Evolutionary conservation across 2,888 invertebrate genomes (phyloP), one percentile per base, ranked within the genome.

Genomic region (Athalia circularis): DNA sequence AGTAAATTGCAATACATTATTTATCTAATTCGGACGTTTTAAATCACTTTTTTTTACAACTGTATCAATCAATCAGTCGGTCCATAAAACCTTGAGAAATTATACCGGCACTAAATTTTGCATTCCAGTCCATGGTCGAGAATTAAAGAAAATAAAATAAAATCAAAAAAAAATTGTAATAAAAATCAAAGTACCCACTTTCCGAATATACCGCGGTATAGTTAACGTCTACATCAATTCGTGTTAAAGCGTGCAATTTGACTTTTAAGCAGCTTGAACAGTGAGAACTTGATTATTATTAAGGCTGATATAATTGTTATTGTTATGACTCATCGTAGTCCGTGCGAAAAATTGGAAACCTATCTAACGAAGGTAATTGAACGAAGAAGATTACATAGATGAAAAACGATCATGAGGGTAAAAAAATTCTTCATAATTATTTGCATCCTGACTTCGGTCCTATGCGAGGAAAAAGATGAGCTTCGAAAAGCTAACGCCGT

Each of bases 331-430:
- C 47, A 64, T 62, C 4, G 48, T 50, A 61, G 75, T 50, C 29
- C 43, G 48, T 50, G 75, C 62, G 64, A 50, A 47, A 75, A 45
- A 64, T 50, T 75, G 15, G 50, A 11, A 29, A n/a, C 13, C 6
- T 13, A 75, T 75, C 47, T 64, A 50, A 75, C 61, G 5, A 75
- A 15, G 75, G 47, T 61, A 62, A 61, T 29, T 13, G 29, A 62
- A 62, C 13, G 59, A 57, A 64, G 43, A 45, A 11, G n/a, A 47
- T 50, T 11, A n/a, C 13, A 64, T 62, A 48, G 50, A 75, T 75
- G 75, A 75, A 11, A 75, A 75, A 29, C 75, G 62, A 75, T 43
- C 75, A 75, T 75, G 75, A 75, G 50, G 75, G 50, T 50, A 52
- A 75, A 50, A 64, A 75, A 5, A 52, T 61, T 48, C 29, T 7